Base-by-base conservation (phyloP, 2,113 vertebrate genomes). In the Mesitornis unicolor region DNA sequence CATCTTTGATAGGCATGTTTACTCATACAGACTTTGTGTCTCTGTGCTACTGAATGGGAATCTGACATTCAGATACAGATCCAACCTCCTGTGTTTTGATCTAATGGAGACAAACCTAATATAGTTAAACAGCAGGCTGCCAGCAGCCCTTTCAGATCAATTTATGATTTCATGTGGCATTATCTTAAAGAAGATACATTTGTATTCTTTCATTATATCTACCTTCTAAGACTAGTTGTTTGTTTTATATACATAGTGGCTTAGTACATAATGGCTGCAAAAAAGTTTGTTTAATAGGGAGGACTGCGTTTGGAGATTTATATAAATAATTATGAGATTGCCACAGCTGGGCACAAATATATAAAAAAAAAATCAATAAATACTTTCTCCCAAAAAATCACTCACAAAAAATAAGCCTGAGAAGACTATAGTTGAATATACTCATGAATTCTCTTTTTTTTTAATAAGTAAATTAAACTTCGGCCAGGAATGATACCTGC, bases 51-150 rank as follows among this genome's bases (percentile, higher is more conserved):
- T 81, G 73, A 74, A 57, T 75, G 40, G 40, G 43, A 75, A 91
- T 64, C 82, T 83, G 93, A 87, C 36, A 81, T 87, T 90, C 47
- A 93, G 82, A 91, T 43, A 75, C 28, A 90, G 16, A 87, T 80
- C 38, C 68, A 91, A 45, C 20, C 73, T 65, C n/a, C 76, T 84
- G 59, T 13, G 63, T 94, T 95, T 90, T 93, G 60, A 88, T 86
- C 43, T 92, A 74, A 79, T 79, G 82, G 65, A 96, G 42, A 93
- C 89, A 97, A 92, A 84, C 15, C 35, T 73, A 80, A 84, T 78
- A 65, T 2, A 81, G 48, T 53, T 68, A 65, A 95, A 84, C 5
- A 93, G 29, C 0, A 57, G 38, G 14, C 48, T 90, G 81, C 86
- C 76, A 94, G 63, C 18, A 82, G 51, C n/a, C 26, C 26, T 92